Conservation (phyloP, 2,797 vertebrate species). For the Hafferia zeledoni region DNA sequence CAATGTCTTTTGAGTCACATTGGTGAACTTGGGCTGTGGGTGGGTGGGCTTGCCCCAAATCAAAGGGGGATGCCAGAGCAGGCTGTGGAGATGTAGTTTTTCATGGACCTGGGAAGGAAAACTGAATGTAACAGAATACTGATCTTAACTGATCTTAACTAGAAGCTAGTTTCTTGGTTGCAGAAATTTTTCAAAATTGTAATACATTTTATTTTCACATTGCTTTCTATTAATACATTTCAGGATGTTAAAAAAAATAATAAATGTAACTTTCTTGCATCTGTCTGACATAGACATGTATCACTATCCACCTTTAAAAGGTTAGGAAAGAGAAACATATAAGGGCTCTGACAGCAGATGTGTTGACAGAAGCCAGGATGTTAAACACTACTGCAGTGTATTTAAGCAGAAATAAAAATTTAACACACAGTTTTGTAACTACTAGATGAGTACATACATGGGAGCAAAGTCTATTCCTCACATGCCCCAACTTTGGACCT, state of each 20-base stretch:
- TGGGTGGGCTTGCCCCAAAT: not conserved
- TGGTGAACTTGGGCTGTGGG: not conserved
- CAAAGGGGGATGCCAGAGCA: not conserved
- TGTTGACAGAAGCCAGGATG: rapidly evolving
- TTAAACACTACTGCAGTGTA: not conserved
- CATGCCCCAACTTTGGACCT: not conserved
- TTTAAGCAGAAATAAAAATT: not conserved
- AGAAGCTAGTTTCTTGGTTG: not conserved
- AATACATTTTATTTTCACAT: not conserved
- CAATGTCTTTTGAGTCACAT: rapidly evolving
- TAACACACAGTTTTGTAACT: not conserved
- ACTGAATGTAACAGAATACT: not conserved
- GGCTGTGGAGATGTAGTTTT: not conserved
- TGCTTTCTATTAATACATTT: not conserved
- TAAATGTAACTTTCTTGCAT: not conserved
- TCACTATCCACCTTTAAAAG: not conserved
- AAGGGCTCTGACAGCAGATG: not conserved
- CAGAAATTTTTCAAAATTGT: not conserved
- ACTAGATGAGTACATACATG: not conserved
- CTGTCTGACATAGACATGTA: not conserved
- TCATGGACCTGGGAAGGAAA: not conserved
- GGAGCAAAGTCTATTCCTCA: not conserved
- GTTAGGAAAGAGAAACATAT: not conserved
- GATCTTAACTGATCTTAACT: not conserved
- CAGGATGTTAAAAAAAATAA: not conserved